Percentiles rank a stretch among this genome's conserved stretches.
Evolutionary conservation across 2,113 vertebrate species (phyloP).

Genomic region (Pomatostomus ruficeps): DNA sequence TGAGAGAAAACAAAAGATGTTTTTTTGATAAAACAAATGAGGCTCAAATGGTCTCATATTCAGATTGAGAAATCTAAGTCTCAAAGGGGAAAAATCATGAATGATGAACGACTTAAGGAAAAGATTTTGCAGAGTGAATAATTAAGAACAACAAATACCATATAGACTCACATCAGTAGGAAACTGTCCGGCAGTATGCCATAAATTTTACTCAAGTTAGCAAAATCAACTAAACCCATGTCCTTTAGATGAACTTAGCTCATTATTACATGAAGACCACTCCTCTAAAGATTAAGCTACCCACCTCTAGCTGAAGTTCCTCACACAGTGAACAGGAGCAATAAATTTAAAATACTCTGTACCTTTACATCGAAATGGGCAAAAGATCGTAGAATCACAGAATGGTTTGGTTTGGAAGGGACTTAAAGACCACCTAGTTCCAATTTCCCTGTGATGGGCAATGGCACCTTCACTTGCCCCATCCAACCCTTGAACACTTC

Average conservation of each 20-base stretch:
- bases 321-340: background rate
- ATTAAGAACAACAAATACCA: background rate
- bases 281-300: background rate
- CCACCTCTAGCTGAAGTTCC: background rate
- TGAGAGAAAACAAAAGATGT: background rate
- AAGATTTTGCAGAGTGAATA: background rate
- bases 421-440: background rate
- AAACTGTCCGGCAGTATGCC: background rate
- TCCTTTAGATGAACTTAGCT: background rate
- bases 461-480: background rate
- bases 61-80: background rate
- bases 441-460: background rate
- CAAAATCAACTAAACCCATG: background rate
- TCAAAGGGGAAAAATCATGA: background rate
- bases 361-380: background rate
- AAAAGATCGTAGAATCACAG: background rate
- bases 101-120: background rate
- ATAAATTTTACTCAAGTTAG: background rate
- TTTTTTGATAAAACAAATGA: background rate
- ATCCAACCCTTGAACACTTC: background rate
- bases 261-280: background rate
- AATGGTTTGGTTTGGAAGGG: background rate
- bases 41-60: background rate
- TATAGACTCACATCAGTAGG: background rate
- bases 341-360: background rate